Percentiles rank a stretch among this genome's conserved stretches.
Evolutionary conservation across 2,113 vertebrate genomes (phyloP).

Genomic region (Parus major): DNA sequence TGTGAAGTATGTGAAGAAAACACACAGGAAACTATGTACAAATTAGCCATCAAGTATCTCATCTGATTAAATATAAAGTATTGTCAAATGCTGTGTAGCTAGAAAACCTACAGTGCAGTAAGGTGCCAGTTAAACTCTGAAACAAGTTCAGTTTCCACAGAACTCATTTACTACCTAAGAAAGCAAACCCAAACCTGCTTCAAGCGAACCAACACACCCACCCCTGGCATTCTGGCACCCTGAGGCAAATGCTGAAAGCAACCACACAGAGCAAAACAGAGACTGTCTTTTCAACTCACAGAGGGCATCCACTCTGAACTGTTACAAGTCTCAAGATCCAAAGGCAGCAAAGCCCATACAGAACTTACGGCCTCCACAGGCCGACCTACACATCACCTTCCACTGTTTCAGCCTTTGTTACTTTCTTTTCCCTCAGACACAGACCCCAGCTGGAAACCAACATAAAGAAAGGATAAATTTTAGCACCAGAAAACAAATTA

Average conservation of each 20-base stretch:
- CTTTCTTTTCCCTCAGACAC: not conserved
- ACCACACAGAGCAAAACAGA: not conserved
- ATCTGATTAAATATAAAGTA: not conserved
- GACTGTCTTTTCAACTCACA: fast-evolving
- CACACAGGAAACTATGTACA: not conserved
- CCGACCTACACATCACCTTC: not conserved
- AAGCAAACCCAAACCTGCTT: not conserved
- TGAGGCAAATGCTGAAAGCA: not conserved
- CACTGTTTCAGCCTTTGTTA: not conserved
- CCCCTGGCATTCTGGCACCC: not conserved
- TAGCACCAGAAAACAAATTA: not conserved
- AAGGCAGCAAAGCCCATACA: not conserved
- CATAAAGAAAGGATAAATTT: not conserved
- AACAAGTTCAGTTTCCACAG: not conserved
- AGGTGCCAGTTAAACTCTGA: not conserved
- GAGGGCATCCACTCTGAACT: not conserved
- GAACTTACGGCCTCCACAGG: not conserved
- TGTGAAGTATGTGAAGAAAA: not conserved
- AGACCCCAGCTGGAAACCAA: not conserved
- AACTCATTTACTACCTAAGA: not conserved
- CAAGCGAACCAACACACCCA: not conserved
- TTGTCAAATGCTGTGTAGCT: not conserved
- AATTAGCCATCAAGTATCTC: not conserved
- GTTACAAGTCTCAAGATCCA: not conserved
- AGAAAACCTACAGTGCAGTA: not conserved